Percentiles rank a stretch among this genome's conserved stretches.
Conservation (phyloP, 2,797 vertebrate genomes). For the Sebastolobus alascanus region DNA sequence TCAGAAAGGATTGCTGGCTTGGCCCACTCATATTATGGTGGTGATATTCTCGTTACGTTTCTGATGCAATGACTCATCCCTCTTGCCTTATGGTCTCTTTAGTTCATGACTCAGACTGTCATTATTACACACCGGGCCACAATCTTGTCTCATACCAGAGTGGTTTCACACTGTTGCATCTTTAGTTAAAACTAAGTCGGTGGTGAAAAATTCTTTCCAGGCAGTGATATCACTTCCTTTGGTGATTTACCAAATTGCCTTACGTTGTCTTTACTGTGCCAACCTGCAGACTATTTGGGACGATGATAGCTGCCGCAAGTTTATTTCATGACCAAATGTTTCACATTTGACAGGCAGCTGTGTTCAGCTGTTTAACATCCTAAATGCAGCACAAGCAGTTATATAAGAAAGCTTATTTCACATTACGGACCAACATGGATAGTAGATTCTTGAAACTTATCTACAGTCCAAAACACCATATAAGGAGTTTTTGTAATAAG, state of each 20-base stretch:
- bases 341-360: constrained; percentile 11
- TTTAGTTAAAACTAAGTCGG: constrained; percentile 16
- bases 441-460: not conserved
- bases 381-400: constrained; percentile 47
- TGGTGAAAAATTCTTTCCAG: constrained; percentile 14
- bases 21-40: not conserved
- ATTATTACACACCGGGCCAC: constrained; percentile 3
- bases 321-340: constrained; percentile 45
- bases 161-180: constrained; percentile 22
- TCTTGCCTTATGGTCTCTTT: constrained; percentile 9
- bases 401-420: constrained; percentile 22
- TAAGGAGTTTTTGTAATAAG: not conserved
- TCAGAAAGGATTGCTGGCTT: not conserved
- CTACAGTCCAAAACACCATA: not conserved
- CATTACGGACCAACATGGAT: not conserved
- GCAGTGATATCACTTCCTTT: constrained; percentile 25
- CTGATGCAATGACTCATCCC: constrained; percentile 43
- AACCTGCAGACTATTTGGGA: constrained; percentile 5
- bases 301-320: not conserved
- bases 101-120: constrained; percentile 49
- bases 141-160: constrained; percentile 35
- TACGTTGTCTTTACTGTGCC: not conserved
- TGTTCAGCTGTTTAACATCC: constrained; percentile 40
- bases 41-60: constrained; percentile 13
- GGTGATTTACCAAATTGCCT: constrained; percentile 8